phyloP scores from a whole-genome alignment of 2,888 invertebrate genomes.

The Lymantria dispar region DNA sequence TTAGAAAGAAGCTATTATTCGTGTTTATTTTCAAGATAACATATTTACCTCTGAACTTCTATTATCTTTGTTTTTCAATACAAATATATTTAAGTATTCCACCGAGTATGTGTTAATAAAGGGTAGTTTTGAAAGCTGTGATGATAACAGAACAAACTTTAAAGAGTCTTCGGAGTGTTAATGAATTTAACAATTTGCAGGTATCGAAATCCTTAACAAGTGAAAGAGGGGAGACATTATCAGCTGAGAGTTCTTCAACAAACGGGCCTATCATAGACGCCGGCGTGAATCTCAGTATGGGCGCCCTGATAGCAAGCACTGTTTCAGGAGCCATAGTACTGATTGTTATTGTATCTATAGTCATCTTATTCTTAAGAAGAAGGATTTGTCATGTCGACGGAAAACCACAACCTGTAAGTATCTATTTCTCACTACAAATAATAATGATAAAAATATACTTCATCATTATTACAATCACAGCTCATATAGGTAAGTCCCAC shows the following conservation, averaged over 20 bases:
- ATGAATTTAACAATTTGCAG: constrained; percentile 33
- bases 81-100: not conserved
- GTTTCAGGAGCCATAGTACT: constrained; percentile 56
- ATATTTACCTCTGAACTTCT: constrained; percentile 8
- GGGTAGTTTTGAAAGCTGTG: too few species aligned
- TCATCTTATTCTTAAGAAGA: constrained; percentile 60
- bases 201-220: constrained; percentile 51
- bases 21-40: constrained; percentile 9
- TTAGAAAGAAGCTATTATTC: constrained; percentile 1
- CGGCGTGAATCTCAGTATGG: constrained; percentile 41
- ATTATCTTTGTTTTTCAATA: constrained; percentile 3
- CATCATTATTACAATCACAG: too few species aligned
- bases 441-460: too few species aligned
- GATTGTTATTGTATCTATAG: constrained; percentile 43
- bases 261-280: constrained; percentile 42
- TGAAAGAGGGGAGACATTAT: constrained; percentile 41
- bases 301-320: constrained; percentile 47
- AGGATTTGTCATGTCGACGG: constrained; percentile 63
- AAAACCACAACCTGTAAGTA: constrained; percentile 69
- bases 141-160: too few species aligned
- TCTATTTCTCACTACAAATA: too few species aligned
- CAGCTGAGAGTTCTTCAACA: constrained; percentile 39
- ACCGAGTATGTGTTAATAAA: too few species aligned
- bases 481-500: too few species aligned
- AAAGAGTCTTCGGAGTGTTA: too few species aligned